Evolutionary conservation across 1,140 invertebrate genomes (phyloP), one percentile per base, ranked within the genome.

Genomic region (Hermatobates lingyangjiaoensis): DNA sequence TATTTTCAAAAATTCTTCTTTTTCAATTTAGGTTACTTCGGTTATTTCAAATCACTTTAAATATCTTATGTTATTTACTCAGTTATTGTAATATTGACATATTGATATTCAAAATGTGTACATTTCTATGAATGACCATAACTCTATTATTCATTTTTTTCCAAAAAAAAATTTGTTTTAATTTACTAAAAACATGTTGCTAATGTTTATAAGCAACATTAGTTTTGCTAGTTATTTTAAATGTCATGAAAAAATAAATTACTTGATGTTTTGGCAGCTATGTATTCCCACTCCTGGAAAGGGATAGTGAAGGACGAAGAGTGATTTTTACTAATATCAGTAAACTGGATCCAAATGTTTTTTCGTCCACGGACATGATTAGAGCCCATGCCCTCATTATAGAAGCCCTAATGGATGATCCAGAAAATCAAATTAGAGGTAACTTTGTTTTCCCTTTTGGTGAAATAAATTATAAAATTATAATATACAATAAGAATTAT

Each of bases 301-400:
- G 82, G 58, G 85, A 88, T 63, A 68, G 71, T 38, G 63, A 74
- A 56, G 83, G 83, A 15, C 71, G 84, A 46, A 73, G 81, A 47
- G 75, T 88, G 39, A 74, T 88, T 50, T 75, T 87, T 53, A 78
- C 79, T 48, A 72, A 78, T 70, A 79, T 79, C 65, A 79, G 79
- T 79, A 76, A 69, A 53, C 84, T 87, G 63, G 80, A 87, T 67
- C 76, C 83, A 0, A 75, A 80, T 57, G 77, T 79, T 59, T 83
- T 78, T 60, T 80, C 78, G 1, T 81, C 82, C 58, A 77, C 72
- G n/a, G 81, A 86, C 56, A 83, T 87, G 75, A 82, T 82, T 60
- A 74, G 80, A 48, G 74, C 83, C 0, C 81, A 85, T 61, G 79
- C 74, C 5, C 74, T 84, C 18, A 77, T 79, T 10, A 84, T 85